phyloP scores from a whole-genome alignment of 2,797 vertebrate genomes.

The Peromyscus eremicus region DNA sequence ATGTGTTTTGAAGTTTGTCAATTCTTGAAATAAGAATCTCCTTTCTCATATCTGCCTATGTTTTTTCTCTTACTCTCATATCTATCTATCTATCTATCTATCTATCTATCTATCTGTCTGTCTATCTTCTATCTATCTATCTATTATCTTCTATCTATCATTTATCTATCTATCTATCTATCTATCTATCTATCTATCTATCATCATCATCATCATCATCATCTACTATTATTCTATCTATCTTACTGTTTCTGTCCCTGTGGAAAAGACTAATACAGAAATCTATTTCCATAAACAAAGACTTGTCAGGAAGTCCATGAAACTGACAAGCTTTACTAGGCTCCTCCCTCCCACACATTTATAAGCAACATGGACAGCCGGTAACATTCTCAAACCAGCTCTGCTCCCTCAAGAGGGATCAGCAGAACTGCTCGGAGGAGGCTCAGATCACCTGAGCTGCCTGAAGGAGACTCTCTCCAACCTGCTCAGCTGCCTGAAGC shows the following conservation, averaged over 20 bases:
- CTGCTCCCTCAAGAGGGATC: neutral
- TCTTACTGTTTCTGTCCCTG: neutral
- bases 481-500: neutral
- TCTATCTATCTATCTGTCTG: neutral
- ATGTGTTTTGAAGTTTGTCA: neutral
- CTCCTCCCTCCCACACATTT: neutral
- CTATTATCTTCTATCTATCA: neutral
- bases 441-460: neutral
- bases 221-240: too few species aligned
- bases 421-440: neutral
- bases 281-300: neutral
- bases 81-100: neutral
- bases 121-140: neutral
- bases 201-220: too few species aligned
- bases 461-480: neutral
- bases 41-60: neutral
- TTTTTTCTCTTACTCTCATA: neutral
- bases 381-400: neutral
- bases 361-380: neutral
- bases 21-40: neutral
- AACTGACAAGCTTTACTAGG: neutral
- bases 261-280: neutral
- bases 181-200: neutral
- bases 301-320: neutral
- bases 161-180: neutral